Conservation (phyloP, 1,140 invertebrate species). For the Atta cephalotes region DNA sequence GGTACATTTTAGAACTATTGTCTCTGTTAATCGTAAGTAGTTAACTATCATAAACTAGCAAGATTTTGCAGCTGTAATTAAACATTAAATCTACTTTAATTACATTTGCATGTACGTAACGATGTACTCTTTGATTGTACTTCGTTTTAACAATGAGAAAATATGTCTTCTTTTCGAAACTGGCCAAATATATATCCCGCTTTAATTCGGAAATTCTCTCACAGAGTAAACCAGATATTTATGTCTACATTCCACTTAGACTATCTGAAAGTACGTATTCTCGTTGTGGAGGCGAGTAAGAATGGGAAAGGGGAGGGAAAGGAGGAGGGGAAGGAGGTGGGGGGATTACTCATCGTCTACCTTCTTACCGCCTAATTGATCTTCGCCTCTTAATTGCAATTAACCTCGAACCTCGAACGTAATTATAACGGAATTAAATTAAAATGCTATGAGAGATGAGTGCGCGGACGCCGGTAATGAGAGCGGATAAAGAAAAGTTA, state of each 20-base stretch:
- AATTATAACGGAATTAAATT: constrained; percentile 64
- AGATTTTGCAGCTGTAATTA: neutral
- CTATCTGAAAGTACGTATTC: neutral
- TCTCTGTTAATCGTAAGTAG: neutral
- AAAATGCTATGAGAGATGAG: constrained; percentile 55
- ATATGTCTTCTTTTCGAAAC: neutral
- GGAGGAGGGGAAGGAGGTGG: neutral
- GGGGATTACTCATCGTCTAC: constrained; percentile 40
- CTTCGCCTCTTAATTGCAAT: constrained; percentile 71
- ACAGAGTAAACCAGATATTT: constrained; percentile 52
- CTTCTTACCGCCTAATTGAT: constrained; percentile 59
- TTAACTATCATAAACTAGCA: neutral
- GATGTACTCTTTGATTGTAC: neutral
- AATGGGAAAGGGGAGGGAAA: neutral
- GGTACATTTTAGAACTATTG: neutral
- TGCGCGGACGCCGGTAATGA: constrained; percentile 51
- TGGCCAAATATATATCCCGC: neutral
- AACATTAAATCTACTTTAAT: constrained; percentile 28
- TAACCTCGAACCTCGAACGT: constrained; percentile 67
- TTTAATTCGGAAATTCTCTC: constrained; percentile 34
- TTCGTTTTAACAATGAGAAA: constrained; percentile 9
- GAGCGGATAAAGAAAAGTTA: constrained; percentile 60
- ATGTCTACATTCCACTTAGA: constrained; percentile 27
- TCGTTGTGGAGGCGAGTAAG: neutral
- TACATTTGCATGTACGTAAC: neutral